These are phyloP conservation scores for Megaceryle maxima DNA, from an alignment of 2,113 vertebrate genomes.

Conservation along the genomic window DNA sequence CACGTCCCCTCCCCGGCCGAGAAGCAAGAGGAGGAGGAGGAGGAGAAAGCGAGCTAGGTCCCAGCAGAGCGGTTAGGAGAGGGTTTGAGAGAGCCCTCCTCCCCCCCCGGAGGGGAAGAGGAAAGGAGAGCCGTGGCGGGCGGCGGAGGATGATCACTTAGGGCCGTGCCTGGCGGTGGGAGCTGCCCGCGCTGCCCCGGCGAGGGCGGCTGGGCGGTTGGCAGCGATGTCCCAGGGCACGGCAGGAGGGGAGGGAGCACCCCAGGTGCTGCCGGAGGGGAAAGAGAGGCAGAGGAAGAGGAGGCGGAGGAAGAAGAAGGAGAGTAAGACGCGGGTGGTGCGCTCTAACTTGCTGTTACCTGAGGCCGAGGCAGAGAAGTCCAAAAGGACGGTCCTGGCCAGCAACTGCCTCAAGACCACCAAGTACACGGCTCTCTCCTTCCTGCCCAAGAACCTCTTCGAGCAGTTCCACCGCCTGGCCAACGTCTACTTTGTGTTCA, in stretches of 20 bases:
- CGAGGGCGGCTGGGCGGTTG: not conserved
- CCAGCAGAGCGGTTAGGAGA: not conserved
- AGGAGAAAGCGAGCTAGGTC: not conserved
- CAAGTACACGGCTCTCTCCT: constrained; percentile 94
- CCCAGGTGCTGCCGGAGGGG: constrained; percentile 73
- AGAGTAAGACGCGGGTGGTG: constrained; percentile 79
- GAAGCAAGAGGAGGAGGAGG: not conserved
- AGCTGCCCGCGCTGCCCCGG: not conserved
- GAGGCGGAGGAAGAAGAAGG: constrained; percentile 80
- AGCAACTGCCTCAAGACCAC: constrained; percentile 94
- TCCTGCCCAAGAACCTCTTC: constrained; percentile 96
- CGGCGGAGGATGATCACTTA: constrained; percentile 56
- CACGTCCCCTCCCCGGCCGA: constrained; percentile 22
- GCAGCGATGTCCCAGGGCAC: constrained; percentile 77
- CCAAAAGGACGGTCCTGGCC: constrained; percentile 62
- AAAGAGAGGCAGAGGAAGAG: constrained; percentile 71
- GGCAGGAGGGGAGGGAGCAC: constrained; percentile 60
- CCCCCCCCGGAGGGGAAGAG: not conserved
- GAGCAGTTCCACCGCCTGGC: constrained; percentile 96
- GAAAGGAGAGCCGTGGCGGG: constrained; percentile 19
- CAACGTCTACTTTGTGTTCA: constrained; percentile 97
- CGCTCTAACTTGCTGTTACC: constrained; percentile 79
- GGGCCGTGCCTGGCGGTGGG: not conserved
- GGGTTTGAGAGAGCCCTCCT: not conserved
- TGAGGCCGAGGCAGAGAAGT: constrained; percentile 36